These are phyloP conservation scores for Cephalopholis sonnerati DNA, from an alignment of 2,113 vertebrate species.

Conservation along the genomic window DNA sequence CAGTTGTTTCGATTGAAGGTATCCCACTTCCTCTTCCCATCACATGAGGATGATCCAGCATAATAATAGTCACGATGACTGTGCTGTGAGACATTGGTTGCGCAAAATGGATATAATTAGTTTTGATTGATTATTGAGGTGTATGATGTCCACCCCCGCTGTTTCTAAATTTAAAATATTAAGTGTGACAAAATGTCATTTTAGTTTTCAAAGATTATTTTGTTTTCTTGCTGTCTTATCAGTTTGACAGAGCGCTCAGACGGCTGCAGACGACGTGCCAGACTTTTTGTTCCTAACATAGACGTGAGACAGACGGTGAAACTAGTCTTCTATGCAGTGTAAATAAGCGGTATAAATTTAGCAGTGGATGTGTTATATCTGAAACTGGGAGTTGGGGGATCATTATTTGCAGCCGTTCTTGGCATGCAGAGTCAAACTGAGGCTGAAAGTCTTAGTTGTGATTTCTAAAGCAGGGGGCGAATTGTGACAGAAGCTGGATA, in stretches of 20 bases:
- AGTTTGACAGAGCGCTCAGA: slow-evolving; percentile 45
- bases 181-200: slow-evolving; percentile 41
- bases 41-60: slow-evolving; percentile 76
- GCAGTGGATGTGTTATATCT: slow-evolving; percentile 75
- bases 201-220: slow-evolving; percentile 41
- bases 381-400: slow-evolving; percentile 36
- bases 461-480: background rate
- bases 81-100: slow-evolving; percentile 43
- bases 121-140: slow-evolving; percentile 34
- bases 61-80: slow-evolving; percentile 58
- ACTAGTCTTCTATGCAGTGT: slow-evolving; percentile 79
- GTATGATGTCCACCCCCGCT: slow-evolving; percentile 21
- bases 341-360: slow-evolving; percentile 83
- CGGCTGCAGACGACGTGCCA: slow-evolving; percentile 65
- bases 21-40: slow-evolving; percentile 74
- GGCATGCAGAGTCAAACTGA: slow-evolving; percentile 8
- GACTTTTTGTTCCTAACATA: slow-evolving; percentile 79
- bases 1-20: slow-evolving; percentile 49
- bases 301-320: slow-evolving; percentile 73
- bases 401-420: slow-evolving; percentile 20
- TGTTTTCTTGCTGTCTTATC: slow-evolving; percentile 33
- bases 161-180: slow-evolving; percentile 39
- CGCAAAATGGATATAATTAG: slow-evolving; percentile 43
- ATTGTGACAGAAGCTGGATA: background rate
- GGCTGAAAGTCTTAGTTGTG: slow-evolving; percentile 5